Base-by-base conservation (phyloP, 92 coral and sea anemone species). In the Chrysogorgia sp. region DNA sequence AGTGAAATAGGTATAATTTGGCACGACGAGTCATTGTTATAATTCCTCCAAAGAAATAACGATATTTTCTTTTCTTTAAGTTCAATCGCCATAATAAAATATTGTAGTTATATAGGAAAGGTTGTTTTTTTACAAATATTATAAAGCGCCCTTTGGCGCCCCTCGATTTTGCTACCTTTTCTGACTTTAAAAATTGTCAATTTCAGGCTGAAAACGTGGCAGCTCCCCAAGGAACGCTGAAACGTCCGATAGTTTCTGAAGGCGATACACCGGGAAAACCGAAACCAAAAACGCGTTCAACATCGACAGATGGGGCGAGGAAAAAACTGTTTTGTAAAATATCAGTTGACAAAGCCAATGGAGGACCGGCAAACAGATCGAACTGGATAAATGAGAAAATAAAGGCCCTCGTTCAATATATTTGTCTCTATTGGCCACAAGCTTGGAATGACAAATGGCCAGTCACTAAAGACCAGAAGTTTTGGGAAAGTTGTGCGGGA, bases 401-500 rank as follows among this genome's bases (percentile, higher is more conserved):
- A 58, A 58, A 58, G 23, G 64, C 64, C 23, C 29, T 58, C 1
- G 64, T 58, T 20, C 64, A 58, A 58, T 58, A 58, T 58, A 58
- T n/a, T n/a, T 58, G 64, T 58, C 64, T 58, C 29, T 58, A 58
- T 58, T 58, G 64, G 64, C 64, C 64, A 0, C 24, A 58, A 19
- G 64, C 64, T 58, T 58, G 64, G 64, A 24, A 58, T 24, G 64
- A 58, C 29, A 58, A 58, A 58, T 58, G 64, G 64, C 64, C 64
- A 58, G 64, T 58, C 14, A 58, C 64, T n/a, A n/a, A n/a, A n/a
- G n/a, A n/a, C n/a, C n/a, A n/a, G n/a, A n/a, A n/a, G n/a, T n/a
- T n/a, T 24, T 58, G 64, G 64, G 29, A 24, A 15, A 26, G 14
- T 26, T 58, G 64, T 58, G 64, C 64, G 12, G 64, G 29, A 26